Evolutionary conservation across 1,140 invertebrate genomes (phyloP).

Genomic region (Subanguina moxae): DNA sequence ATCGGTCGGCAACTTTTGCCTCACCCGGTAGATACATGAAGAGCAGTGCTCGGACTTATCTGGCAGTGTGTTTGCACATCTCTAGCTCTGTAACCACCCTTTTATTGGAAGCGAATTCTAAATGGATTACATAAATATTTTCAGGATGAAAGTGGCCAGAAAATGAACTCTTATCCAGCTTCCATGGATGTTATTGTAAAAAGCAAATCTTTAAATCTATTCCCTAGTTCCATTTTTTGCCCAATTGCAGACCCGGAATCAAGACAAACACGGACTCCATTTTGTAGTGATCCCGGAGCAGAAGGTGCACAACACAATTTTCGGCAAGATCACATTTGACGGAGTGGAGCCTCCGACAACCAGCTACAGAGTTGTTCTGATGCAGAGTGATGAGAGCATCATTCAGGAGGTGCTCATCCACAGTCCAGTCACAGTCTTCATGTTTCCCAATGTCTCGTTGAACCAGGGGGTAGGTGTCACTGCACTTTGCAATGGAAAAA

Average conservation of each 20-base stretch:
- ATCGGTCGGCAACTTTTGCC: no score
- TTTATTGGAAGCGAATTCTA: no score
- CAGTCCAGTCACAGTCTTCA: background rate
- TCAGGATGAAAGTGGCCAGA: slow-evolving; percentile 30
- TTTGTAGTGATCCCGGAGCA: slow-evolving; percentile 17
- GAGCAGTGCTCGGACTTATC: no score
- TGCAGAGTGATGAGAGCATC: background rate
- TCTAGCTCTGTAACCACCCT: no score
- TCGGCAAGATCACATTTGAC: slow-evolving; percentile 36
- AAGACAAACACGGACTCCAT: slow-evolving; percentile 15
- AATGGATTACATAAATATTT: slow-evolving; percentile 51
- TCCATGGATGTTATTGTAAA: slow-evolving; percentile 43
- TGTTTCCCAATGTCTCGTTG: background rate
- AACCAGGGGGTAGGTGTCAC: background rate
- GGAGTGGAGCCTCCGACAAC: background rate
- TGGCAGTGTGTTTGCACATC: no score
- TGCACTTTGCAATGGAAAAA: no score
- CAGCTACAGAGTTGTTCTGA: background rate
- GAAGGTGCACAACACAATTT: slow-evolving; percentile 8
- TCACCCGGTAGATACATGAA: no score
- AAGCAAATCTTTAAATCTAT: background rate
- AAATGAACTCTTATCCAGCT: slow-evolving; percentile 36
- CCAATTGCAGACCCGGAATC: slow-evolving; percentile 23
- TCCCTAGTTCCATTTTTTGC: slow-evolving; percentile 6
- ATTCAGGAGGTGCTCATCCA: background rate